Percentiles rank a stretch among this genome's conserved stretches.
Evolutionary conservation across 2,888 invertebrate genomes (phyloP).

Genomic region (Stramonita haemastoma): DNA sequence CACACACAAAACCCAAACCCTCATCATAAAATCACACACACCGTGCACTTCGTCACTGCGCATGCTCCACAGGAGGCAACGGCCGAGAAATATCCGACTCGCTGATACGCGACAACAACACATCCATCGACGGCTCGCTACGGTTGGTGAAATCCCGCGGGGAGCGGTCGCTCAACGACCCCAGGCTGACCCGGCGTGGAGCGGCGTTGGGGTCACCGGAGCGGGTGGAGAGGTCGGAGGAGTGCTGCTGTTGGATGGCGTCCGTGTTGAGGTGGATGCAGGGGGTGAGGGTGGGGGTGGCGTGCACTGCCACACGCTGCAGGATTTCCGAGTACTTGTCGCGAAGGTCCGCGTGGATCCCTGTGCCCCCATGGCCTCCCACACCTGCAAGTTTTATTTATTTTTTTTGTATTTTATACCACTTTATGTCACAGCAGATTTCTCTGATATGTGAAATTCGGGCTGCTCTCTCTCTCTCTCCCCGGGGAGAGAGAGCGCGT

Average conservation of each 20-base stretch:
- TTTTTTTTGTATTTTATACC: no score
- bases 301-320: constrained; percentile 68
- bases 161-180: constrained; percentile 49
- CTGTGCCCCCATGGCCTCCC: constrained; percentile 77
- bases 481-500: no score
- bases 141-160: constrained; percentile 37
- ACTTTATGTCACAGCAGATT: no score
- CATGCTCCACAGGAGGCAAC: constrained; percentile 56
- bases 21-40: constrained; percentile 67
- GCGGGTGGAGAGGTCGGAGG: not conserved
- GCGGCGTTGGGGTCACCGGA: constrained; percentile 35
- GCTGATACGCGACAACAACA: constrained; percentile 47
- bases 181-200: constrained; percentile 44
- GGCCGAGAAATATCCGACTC: constrained; percentile 40
- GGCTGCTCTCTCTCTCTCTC: no score
- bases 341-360: constrained; percentile 74
- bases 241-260: not conserved
- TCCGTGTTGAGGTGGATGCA: constrained; percentile 40
- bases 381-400: constrained; percentile 70
- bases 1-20: not conserved
- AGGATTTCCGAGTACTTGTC: constrained; percentile 75
- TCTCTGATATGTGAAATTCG: no score
- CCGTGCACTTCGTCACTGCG: constrained; percentile 69
- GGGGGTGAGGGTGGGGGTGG: constrained; percentile 62
- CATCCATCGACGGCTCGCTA: constrained; percentile 47